Percentiles rank a stretch among this genome's conserved stretches.
phyloP scores from a whole-genome alignment of 2,888 invertebrate species.

The Sepiola atlantica region DNA sequence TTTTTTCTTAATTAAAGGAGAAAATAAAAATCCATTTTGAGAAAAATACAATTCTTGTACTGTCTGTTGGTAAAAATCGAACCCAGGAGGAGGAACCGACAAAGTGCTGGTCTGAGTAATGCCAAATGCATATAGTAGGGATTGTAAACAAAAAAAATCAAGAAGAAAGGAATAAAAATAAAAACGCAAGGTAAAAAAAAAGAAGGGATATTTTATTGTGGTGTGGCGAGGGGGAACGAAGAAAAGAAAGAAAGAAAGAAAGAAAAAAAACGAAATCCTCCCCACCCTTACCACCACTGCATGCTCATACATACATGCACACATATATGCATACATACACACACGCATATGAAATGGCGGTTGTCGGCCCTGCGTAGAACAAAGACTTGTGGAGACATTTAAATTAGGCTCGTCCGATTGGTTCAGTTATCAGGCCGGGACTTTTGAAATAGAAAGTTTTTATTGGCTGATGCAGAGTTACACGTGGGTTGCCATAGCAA shows the following conservation, averaged over 20 bases:
- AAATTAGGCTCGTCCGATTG: not conserved
- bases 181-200: not conserved
- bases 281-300: not conserved
- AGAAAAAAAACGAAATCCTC: not conserved
- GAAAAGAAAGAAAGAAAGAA: not conserved
- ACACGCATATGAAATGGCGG: not conserved
- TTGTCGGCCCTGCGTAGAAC: constrained; percentile 16
- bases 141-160: not conserved
- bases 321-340: not conserved
- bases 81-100: not conserved
- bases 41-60: not conserved
- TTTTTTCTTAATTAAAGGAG: not conserved
- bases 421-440: not conserved
- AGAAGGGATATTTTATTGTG: not conserved
- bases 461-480: not conserved
- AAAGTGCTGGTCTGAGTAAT: not conserved
- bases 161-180: not conserved
- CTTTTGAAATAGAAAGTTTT: not conserved
- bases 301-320: not conserved
- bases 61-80: not conserved
- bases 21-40: not conserved
- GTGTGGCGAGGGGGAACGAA: not conserved
- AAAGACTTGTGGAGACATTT: not conserved
- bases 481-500: constrained; percentile 20
- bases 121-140: not conserved